A percentile compares a stretch with the other conserved stretches of the same genome.
phyloP scores from a whole-genome alignment of 2,888 invertebrate species.

The Ennomos fuscantarius region DNA sequence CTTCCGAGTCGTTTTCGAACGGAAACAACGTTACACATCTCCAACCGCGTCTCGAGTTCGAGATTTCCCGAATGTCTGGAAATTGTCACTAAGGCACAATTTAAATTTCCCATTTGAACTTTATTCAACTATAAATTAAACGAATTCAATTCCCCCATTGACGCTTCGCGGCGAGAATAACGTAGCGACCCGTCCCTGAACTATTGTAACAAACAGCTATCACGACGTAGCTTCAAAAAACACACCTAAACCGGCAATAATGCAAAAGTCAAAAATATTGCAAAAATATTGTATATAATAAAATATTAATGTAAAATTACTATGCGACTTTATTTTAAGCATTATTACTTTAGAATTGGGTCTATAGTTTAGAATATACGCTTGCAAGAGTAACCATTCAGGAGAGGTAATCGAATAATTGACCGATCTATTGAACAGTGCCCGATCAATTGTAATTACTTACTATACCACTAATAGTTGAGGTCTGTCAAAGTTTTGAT shows the following conservation, averaged over 20 bases:
- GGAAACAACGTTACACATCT: conserved; percentile 45
- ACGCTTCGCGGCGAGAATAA: conserved; percentile 3
- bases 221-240: conserved; percentile 27
- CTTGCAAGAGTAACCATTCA: conserved; percentile 14
- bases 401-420: conserved; percentile 13
- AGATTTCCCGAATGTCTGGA: conserved; percentile 58
- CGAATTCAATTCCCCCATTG: conserved; percentile 64
- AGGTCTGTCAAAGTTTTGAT: not conserved
- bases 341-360: conserved; percentile 49
- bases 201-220: conserved; percentile 22
- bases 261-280: conserved; percentile 47
- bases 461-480: not conserved
- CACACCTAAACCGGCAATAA: conserved; percentile 42
- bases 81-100: conserved; percentile 83
- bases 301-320: conserved; percentile 47
- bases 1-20: conserved; percentile 46
- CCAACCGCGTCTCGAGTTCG: conserved; percentile 48
- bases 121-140: conserved; percentile 77
- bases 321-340: conserved; percentile 40
- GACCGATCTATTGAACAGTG: conserved; percentile 10
- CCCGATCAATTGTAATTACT: not conserved
- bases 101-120: conserved; percentile 81
- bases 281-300: conserved; percentile 48
- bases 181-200: not conserved
- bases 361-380: conserved; percentile 39